Conservation (phyloP, 2,113 vertebrate species). For the Chloropsis hardwickii region DNA sequence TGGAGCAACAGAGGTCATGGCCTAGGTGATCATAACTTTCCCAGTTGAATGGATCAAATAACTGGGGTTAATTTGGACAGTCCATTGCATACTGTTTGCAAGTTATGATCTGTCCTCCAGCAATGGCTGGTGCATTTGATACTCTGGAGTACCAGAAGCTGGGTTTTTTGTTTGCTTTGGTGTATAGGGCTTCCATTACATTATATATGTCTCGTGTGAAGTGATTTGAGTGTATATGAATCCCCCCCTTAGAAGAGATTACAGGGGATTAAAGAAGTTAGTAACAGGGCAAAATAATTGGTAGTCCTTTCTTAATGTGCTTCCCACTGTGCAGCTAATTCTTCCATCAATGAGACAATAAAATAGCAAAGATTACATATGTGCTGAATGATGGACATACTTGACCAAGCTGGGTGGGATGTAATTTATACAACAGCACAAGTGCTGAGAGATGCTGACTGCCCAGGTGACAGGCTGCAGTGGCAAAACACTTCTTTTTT, state of each 20-base stretch:
- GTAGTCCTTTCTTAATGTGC: slow-evolving; percentile 41
- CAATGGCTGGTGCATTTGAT: neutral
- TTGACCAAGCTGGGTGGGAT: slow-evolving; percentile 45
- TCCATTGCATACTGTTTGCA: neutral
- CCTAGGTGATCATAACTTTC: neutral
- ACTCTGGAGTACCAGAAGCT: neutral
- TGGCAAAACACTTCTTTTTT: neutral
- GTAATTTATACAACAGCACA: slow-evolving; percentile 60
- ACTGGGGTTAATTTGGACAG: neutral
- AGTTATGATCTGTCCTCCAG: neutral
- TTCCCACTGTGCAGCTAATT: slow-evolving; percentile 56
- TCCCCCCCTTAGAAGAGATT: slow-evolving; percentile 40
- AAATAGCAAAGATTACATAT: slow-evolving; percentile 54
- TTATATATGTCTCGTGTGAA: slow-evolving; percentile 13
- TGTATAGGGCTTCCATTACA: neutral
- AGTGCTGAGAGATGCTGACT: slow-evolving; percentile 62
- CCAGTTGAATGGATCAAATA: neutral
- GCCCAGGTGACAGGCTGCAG: slow-evolving; percentile 49
- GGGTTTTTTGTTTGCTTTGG: neutral
- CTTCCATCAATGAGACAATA: slow-evolving; percentile 64
- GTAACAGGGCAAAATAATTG: slow-evolving; percentile 17
- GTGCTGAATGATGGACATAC: slow-evolving; percentile 59
- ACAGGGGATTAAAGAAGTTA: slow-evolving; percentile 46
- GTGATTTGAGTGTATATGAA: slow-evolving; percentile 18
- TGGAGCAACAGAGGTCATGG: neutral